A percentile compares a stretch with the other conserved stretches of the same genome.
These are phyloP conservation scores for Phymorhynchus buccinoides DNA, from an alignment of 1,140 invertebrate species.

Conservation along the genomic window DNA sequence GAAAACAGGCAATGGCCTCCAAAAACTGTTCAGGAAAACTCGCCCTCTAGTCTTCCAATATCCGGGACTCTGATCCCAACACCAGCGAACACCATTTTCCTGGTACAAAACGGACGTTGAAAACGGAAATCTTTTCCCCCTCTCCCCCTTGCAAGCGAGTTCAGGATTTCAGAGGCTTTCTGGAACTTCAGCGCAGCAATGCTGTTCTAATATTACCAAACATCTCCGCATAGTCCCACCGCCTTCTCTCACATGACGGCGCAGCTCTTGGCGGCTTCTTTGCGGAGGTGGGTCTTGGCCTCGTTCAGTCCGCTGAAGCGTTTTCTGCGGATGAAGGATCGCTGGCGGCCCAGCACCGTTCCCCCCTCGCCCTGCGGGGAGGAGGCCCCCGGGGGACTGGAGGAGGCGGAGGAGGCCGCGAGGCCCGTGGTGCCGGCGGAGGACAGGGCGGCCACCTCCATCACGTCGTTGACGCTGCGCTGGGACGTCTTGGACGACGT, in stretches of 20 bases:
- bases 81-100: neutral
- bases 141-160: neutral
- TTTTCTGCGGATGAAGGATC: conserved; percentile 66
- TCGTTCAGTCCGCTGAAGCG: conserved; percentile 66
- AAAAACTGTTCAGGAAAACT: neutral
- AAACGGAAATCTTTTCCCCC: neutral
- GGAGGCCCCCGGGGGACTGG: conserved; percentile 9
- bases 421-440: conserved; percentile 70
- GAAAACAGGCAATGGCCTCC: neutral
- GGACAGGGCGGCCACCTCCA: conserved; percentile 80
- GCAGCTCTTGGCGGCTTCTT: conserved; percentile 68
- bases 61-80: neutral
- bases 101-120: neutral
- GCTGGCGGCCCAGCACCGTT: conserved; percentile 58
- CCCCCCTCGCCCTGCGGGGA: conserved; percentile 40
- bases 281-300: conserved; percentile 62
- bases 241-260: conserved; percentile 61
- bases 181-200: neutral
- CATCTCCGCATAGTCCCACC: neutral
- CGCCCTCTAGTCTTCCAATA: neutral
- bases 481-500: conserved; percentile 78
- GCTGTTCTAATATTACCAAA: neutral
- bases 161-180: neutral
- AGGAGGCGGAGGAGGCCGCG: conserved; percentile 19
- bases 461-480: conserved; percentile 79